Base-by-base conservation (phyloP, 1,140 invertebrate species). In the Trichonephila clavipes region DNA sequence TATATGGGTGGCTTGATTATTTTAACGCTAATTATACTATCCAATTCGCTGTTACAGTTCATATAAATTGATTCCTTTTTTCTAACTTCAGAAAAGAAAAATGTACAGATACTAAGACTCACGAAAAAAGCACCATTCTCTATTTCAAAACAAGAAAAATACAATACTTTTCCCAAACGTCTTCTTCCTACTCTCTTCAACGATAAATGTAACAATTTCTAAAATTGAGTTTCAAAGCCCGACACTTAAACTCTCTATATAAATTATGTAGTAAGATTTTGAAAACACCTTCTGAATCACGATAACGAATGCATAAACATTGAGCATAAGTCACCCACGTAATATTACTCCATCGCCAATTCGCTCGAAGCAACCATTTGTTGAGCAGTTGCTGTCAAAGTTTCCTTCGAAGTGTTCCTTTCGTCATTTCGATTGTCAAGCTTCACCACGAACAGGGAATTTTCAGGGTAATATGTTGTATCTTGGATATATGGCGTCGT, bases 351-450 rank as follows among this genome's bases (percentile, higher is more conserved):
- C 64, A 3, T n/a, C 66, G n/a, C 7, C 66, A n/a, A 69, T 69
- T 24, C n/a, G n/a, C 66, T 69, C 66, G n/a, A 24, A 69, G 10
- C n/a, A 69, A 14, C 34, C 34, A 82, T 82, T 82, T 82, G 77
- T 82, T 82, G 16, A 44, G 16, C 77, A 51, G 77, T 82, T 51
- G 28, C 77, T 82, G 77, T 82, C 77, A 82, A 82, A 82, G 77
- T 82, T 82, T 82, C 44, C 24, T 18, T 24, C 18, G 82, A 59
- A 83, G 58, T n/a, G 8, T 16, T 40, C 82, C 19, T 18, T 77
- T 40, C 14, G 69, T 28, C 34, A 77, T 77, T 77, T 77, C 72
- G 34, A 77, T 77, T 77, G 72, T 40, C 28, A 77, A 34, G 28
- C 12, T 40, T 24, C 82, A 40, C 51, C 7, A 16, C 51, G 8